These are phyloP conservation scores for Ceuthmochares aereus DNA, from an alignment of 2,113 vertebrate species.

Conservation along the genomic window DNA sequence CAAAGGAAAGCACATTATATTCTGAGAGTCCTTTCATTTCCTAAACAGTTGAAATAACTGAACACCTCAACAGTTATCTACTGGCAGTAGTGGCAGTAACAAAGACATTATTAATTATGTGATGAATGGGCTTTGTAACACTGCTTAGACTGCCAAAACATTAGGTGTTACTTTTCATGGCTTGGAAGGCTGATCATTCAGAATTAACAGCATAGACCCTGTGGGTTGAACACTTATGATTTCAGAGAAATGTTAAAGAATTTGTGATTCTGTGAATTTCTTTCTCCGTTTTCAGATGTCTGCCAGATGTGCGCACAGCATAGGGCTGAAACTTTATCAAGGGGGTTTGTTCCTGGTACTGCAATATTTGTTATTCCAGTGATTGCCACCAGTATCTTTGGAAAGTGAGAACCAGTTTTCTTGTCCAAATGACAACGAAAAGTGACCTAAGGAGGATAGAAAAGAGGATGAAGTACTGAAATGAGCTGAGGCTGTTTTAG, in stretches of 20 bases:
- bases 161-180: neutral
- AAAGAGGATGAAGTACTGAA: neutral
- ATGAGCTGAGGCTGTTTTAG: neutral
- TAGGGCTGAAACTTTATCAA: neutral
- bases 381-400: neutral
- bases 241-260: neutral
- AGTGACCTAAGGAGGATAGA: neutral
- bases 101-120: neutral
- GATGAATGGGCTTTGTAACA: neutral
- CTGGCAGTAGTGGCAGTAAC: neutral
- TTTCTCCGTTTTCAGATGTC: neutral
- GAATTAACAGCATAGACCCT: neutral
- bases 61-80: neutral
- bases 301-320: neutral
- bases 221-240: neutral
- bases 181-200: neutral
- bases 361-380: neutral
- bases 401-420: neutral
- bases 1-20: neutral
- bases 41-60: neutral
- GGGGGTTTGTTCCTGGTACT: neutral
- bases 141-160: neutral
- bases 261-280: neutral
- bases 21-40: neutral
- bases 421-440: neutral